A percentile compares a stretch with the other conserved stretches of the same genome.
Evolutionary conservation across 2,797 vertebrate genomes (phyloP).

Genomic region (Acrossocheilus fasciatus): DNA sequence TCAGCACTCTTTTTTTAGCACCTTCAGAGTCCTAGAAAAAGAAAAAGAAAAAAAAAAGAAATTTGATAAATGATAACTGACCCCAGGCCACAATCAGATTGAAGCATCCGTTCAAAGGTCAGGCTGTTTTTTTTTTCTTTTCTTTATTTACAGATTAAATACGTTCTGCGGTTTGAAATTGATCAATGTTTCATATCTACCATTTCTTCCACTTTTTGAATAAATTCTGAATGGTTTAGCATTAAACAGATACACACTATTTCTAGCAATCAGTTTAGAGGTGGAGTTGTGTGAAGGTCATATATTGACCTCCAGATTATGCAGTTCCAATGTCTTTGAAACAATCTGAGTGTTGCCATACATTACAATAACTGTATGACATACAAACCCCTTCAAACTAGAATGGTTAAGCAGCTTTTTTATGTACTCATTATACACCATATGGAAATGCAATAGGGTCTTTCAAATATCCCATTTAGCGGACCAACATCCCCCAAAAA

Average conservation of each 20-base stretch:
- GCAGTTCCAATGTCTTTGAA: conserved; percentile 63
- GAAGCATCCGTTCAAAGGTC: conserved; percentile 72
- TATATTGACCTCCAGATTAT: conserved; percentile 70
- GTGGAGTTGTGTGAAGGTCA: conserved; percentile 74
- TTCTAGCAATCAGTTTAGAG: conserved; percentile 73
- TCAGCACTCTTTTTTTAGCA: background rate
- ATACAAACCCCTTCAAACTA: conserved; percentile 64
- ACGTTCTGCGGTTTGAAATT: conserved; percentile 69
- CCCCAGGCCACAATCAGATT: conserved; percentile 71
- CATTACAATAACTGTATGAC: conserved; percentile 74
- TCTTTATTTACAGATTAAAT: conserved; percentile 71
- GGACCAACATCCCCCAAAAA: conserved; percentile 45
- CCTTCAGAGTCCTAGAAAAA: background rate
- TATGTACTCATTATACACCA: conserved; percentile 45
- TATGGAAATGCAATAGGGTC: conserved; percentile 51
- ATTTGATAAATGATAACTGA: conserved; percentile 66
- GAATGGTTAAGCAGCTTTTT: conserved; percentile 68
- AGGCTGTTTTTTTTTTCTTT: conserved; percentile 72
- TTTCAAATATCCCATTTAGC: conserved; percentile 47
- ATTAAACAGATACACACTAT: conserved; percentile 74
- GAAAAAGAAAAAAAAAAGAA: background rate
- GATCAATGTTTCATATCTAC: conserved; percentile 59
- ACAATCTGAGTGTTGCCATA: conserved; percentile 60
- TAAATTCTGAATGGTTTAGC: conserved; percentile 74
- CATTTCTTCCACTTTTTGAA: conserved; percentile 65